phyloP scores from a whole-genome alignment of 2,888 invertebrate genomes.

The Alviniconcha strummeri region DNA sequence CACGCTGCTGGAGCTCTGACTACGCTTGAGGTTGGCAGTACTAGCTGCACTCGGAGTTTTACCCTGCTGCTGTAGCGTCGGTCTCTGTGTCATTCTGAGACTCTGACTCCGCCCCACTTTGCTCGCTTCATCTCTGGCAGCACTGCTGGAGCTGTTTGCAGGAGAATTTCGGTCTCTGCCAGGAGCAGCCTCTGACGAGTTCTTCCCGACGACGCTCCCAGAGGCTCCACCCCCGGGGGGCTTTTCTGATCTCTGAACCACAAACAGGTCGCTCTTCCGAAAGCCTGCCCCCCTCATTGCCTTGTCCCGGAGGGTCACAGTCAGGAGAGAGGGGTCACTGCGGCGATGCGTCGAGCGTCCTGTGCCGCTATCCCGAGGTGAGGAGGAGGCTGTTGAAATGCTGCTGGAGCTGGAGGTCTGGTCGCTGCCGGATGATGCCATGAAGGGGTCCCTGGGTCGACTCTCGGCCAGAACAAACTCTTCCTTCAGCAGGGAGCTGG shows the following conservation, averaged over 20 bases:
- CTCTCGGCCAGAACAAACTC: slow-evolving; percentile 68
- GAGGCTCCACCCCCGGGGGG: neutral
- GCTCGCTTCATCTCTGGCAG: neutral
- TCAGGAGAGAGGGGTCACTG: slow-evolving; percentile 25
- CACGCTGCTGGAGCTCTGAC: slow-evolving; percentile 24
- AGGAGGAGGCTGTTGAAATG: slow-evolving; percentile 45
- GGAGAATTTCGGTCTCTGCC: neutral
- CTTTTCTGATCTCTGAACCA: neutral
- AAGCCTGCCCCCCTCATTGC: neutral
- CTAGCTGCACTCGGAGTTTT: neutral
- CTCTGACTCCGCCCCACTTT: slow-evolving; percentile 29
- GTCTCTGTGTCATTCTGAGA: neutral
- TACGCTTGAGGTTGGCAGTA: slow-evolving; percentile 17
- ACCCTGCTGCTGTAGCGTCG: neutral
- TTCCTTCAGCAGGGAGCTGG: slow-evolving; percentile 61
- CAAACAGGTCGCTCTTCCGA: slow-evolving; percentile 19
- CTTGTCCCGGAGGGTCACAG: slow-evolving; percentile 32
- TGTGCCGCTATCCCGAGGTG: slow-evolving; percentile 46
- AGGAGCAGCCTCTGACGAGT: neutral
- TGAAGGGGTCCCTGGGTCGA: slow-evolving; percentile 59
- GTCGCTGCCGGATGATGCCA: slow-evolving; percentile 55
- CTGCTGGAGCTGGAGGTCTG: slow-evolving; percentile 54
- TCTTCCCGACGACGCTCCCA: neutral
- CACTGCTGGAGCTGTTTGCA: neutral
- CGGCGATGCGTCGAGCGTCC: slow-evolving; percentile 10